Conservation (phyloP, 2,113 vertebrate genomes). For the Pterocles gutturalis region DNA sequence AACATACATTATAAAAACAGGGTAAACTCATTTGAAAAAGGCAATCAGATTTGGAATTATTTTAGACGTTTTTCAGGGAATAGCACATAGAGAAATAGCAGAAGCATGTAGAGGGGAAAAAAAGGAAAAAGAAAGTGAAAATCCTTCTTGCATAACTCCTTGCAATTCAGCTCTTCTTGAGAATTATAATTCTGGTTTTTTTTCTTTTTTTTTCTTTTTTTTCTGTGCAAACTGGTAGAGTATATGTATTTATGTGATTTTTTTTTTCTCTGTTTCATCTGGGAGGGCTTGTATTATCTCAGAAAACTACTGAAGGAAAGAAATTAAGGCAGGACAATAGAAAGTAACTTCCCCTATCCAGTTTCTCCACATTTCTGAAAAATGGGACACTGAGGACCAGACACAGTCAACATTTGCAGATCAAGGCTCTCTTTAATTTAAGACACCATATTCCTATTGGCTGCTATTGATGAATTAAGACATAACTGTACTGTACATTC, state of each 20-base stretch:
- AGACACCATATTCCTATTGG: background rate
- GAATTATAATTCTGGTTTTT: accelerated
- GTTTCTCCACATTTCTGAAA: background rate
- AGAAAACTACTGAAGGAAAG: background rate
- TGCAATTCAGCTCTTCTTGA: background rate
- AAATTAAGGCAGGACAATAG: background rate
- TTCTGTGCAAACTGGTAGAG: background rate
- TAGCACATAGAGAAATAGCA: background rate
- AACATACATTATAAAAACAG: background rate
- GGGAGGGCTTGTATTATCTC: background rate
- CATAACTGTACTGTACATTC: background rate
- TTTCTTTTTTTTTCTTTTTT: accelerated
- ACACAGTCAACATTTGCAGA: background rate
- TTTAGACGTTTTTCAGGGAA: background rate
- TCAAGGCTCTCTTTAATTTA: background rate
- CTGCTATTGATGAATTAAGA: background rate
- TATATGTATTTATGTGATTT: background rate
- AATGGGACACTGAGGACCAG: background rate
- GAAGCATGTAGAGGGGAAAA: background rate
- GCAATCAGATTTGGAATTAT: background rate
- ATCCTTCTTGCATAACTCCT: background rate
- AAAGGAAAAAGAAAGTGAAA: background rate
- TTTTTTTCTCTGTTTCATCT: background rate
- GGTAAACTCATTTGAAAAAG: background rate
- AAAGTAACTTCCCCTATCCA: background rate